Base-by-base conservation (phyloP, 2,113 vertebrate genomes). In the Rhynchopsitta pachyrhyncha region DNA sequence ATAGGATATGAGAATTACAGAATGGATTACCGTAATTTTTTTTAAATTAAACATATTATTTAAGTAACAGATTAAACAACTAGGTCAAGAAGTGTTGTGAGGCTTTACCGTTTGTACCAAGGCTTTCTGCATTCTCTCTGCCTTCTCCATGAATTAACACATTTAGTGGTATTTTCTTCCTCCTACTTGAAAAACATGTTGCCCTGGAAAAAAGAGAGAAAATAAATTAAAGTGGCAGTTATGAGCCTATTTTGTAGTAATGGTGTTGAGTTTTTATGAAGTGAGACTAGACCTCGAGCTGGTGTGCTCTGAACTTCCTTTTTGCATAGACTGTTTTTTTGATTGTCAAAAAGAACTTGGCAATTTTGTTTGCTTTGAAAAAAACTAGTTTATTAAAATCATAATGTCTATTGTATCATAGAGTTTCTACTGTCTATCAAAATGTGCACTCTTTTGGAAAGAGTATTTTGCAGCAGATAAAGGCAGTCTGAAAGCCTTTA, bases 361-460 rank as follows among this genome's bases (percentile, higher is more conserved):
- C 1, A 3, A 35, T 89, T 92, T 68, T 74, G 6, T 66, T 90
- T 88, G 23, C 17, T 59, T 82, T 75, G 29, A 79, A 75, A 90
- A 90, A 70, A 12, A 24, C 10, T 44, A 35, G 29, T 41, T 79
- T 91, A 46, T 93, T 71, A 64, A 64, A 89, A 64, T 77, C 17
- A 62, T 57, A 68, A 75, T 64, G 24, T 75, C 52, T 92, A 49
- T 86, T 88, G 14, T 94, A 81, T 67, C 49, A 37, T 15, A 52
- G 16, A 76, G 70, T 95, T 93, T 95, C 86, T 83, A 37, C 67
- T 79, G 74, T 68, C 86, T 92, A 42, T 95, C 81, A 96, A 82
- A 89, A 79, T 62, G 52, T 47, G 2, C 7, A 47, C 35, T 91
- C 8, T 49, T 76, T 57, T 76, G 69, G 13, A 8, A 91, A 12